These are phyloP conservation scores for Ctenosaura bakeri DNA, from an alignment of 2,797 vertebrate species.

Conservation along the genomic window DNA sequence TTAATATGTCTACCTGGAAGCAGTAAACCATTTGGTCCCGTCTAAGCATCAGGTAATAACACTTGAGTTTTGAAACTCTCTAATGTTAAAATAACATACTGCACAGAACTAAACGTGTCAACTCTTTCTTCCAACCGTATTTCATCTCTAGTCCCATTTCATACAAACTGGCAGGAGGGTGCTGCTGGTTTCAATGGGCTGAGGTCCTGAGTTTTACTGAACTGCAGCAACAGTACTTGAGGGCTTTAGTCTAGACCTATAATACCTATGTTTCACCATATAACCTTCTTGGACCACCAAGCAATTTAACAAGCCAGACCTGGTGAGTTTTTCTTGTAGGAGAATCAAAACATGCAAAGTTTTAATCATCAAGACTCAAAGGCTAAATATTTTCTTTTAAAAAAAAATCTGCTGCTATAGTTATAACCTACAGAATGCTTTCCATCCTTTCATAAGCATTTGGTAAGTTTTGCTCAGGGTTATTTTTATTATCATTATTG, in stretches of 20 bases:
- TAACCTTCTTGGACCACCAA: not conserved
- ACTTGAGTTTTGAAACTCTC: conserved; percentile 35
- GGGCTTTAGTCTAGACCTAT: conserved; percentile 23
- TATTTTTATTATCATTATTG: conserved; percentile 19
- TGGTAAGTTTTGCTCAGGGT: conserved; percentile 46
- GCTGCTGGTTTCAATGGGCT: not conserved
- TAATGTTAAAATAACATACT: not conserved
- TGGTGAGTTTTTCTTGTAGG: not conserved
- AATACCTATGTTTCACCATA: not conserved
- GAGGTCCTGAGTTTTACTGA: no score
- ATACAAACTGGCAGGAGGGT: not conserved
- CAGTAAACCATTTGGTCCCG: conserved; percentile 64
- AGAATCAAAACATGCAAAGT: not conserved
- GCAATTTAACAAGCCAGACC: conserved; percentile 12
- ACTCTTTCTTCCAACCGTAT: conserved; percentile 12
- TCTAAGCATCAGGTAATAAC: conserved; percentile 49
- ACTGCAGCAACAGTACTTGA: not conserved
- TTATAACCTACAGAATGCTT: not conserved
- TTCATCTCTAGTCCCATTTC: not conserved
- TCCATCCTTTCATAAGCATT: conserved; percentile 42
- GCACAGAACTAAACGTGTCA: conserved; percentile 10
- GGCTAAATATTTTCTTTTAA: not conserved
- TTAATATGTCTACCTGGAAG: conserved; percentile 70
- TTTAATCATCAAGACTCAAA: conserved; percentile 34
- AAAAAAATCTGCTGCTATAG: not conserved